Evolutionary conservation across 2,113 vertebrate species (phyloP).

Genomic region (Protomyctophum bolini): DNA sequence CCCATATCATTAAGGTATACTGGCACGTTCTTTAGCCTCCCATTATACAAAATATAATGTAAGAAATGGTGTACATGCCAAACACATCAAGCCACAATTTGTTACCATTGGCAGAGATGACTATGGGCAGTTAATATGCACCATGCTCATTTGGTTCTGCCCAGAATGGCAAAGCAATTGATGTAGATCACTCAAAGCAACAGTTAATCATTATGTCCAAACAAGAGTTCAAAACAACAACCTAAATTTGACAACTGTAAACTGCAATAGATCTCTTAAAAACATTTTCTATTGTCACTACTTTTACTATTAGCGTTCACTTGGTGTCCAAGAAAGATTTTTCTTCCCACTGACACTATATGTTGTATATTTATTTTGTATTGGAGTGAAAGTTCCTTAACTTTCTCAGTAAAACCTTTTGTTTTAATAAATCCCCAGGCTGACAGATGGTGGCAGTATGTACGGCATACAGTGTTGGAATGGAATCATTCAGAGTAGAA

Average conservation of each 20-base stretch:
- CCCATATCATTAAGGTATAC: not conserved
- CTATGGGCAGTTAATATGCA: conserved; percentile 24
- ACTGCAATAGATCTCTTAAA: not conserved
- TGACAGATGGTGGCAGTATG: not conserved
- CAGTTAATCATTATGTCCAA: too few species aligned
- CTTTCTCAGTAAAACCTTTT: not conserved
- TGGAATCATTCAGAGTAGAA: not conserved
- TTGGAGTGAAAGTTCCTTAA: not conserved
- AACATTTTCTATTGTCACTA: not conserved
- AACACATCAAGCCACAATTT: conserved; percentile 6
- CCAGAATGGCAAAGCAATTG: conserved; percentile 10
- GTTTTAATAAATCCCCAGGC: not conserved
- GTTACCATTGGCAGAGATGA: not conserved
- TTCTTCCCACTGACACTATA: not conserved
- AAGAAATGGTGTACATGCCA: conserved; percentile 3
- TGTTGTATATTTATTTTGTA: not conserved
- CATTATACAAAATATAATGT: not conserved
- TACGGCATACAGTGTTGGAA: too few species aligned
- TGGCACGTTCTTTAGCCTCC: conserved; percentile 5
- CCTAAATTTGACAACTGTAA: too few species aligned
- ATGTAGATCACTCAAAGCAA: not conserved
- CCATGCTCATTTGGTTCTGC: conserved; percentile 11
- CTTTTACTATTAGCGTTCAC: not conserved
- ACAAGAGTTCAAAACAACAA: too few species aligned
- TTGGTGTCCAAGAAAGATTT: not conserved